phyloP scores from a whole-genome alignment of 1,140 invertebrate genomes.

The Listronotus oregonensis region DNA sequence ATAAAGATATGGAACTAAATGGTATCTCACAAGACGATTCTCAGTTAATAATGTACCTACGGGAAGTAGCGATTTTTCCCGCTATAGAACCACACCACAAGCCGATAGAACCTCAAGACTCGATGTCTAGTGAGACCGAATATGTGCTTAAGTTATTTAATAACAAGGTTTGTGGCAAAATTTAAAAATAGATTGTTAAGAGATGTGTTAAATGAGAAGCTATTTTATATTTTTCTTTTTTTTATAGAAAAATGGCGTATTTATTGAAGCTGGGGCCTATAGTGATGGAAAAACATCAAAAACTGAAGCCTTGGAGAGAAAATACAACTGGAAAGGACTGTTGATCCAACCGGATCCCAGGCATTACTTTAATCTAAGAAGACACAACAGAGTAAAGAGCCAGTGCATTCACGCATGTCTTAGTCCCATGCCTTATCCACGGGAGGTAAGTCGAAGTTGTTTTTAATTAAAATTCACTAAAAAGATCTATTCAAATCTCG shows the following conservation, averaged over 20 bases:
- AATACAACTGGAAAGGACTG: conserved; percentile 75
- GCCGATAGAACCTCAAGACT: conserved; percentile 43
- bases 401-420: conserved; percentile 74
- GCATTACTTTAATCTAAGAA: conserved; percentile 65
- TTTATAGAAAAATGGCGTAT: conserved; percentile 63
- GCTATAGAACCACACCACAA: conserved; percentile 55
- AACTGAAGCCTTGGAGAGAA: conserved; percentile 70
- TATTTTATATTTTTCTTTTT: neutral
- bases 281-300: conserved; percentile 63
- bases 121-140: conserved; percentile 47
- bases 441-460: conserved; percentile 64
- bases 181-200: neutral
- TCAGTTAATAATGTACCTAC: conserved; percentile 72
- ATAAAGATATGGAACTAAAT: conserved; percentile 72
- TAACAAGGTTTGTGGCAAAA: conserved; percentile 53
- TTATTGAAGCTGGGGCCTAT: conserved; percentile 66
- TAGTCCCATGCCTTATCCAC: conserved; percentile 72
- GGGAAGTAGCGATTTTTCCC: conserved; percentile 64
- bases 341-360: conserved; percentile 75
- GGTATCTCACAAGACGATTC: conserved; percentile 74
- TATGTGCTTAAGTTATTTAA: conserved; percentile 54
- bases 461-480: too few species aligned
- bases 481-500: too few species aligned
- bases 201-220: too few species aligned
- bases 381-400: conserved; percentile 62